A percentile compares a stretch with the other conserved stretches of the same genome.
These are phyloP conservation scores for Puma concolor DNA, from an alignment of 2,113 vertebrate species.

Conservation along the genomic window DNA sequence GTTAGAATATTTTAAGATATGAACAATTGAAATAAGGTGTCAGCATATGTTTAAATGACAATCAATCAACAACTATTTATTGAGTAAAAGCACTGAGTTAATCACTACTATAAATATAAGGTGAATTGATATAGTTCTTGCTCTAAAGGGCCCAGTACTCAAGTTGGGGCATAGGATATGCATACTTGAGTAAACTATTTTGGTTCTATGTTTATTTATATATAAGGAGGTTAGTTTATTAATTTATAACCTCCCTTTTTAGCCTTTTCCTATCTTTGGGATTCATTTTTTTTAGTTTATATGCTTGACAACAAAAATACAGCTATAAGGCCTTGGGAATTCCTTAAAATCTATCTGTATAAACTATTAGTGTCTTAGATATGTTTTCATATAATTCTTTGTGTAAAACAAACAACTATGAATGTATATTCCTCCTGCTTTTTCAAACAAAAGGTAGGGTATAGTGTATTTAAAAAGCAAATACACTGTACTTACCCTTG, in stretches of 20 bases:
- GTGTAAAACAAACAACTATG: neutral
- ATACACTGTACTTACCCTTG: neutral
- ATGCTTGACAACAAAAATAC: neutral
- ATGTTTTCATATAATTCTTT: neutral
- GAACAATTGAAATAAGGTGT: slow-evolving; percentile 50
- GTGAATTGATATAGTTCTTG: neutral
- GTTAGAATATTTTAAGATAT: slow-evolving; percentile 25
- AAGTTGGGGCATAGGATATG: neutral
- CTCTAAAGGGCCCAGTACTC: neutral
- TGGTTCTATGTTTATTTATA: neutral
- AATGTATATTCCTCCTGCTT: neutral
- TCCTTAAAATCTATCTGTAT: neutral
- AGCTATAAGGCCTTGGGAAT: neutral
- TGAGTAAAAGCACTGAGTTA: slow-evolving; percentile 25
- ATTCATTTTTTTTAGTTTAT: neutral
- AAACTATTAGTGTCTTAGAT: neutral
- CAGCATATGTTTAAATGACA: slow-evolving; percentile 37
- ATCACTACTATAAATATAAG: neutral
- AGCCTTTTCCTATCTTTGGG: neutral
- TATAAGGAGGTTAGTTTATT: neutral
- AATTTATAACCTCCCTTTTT: neutral
- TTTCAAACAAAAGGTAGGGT: neutral
- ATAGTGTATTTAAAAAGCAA: neutral
- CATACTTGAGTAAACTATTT: neutral
- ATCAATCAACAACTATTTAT: slow-evolving; percentile 8